Base-by-base conservation (phyloP, 2,888 invertebrate species). In the Orthonychiurus folsomi region DNA sequence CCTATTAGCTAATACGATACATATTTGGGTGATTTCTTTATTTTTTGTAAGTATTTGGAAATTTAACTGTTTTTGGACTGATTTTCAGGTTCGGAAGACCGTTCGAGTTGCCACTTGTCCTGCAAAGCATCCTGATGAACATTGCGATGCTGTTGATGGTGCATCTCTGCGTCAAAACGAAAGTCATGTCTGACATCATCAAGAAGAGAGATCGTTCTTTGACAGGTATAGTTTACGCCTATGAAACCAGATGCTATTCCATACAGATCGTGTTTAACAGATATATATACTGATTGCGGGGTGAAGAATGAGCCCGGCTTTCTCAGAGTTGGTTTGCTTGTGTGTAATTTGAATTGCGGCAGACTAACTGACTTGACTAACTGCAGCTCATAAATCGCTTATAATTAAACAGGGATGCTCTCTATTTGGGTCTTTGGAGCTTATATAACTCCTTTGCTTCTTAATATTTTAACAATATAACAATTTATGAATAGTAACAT, bases 91-190 rank as follows among this genome's bases (percentile, higher is more conserved):
- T 99, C 84, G 97, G 97, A 69, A 94, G 92, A 80, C 88, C 87
- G 72, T 99, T 92, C 82, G 97, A 99, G 80, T 81, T 89, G 76
- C 96, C 97, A 63, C 81, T 99, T 69, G 83, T 99, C 72, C 83
- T 93, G 66, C 99, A 99, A 81, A 97, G 96, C 80, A 84, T 97
- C 76, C 85, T 99, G 63, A 99, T 99, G 99, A 95, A 92, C 76
- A 76, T 89, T 63, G 89, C 93, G 70, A 99, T 99, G 99, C 85
- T 95, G 79, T 82, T 86, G 62, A 91, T 97, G 91, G 88, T 96
- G 69, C 89, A 93, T 78, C 80, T 96, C 57, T 96, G 95, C 82
- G 89, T 95, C 26, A 84, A 81, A 76, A 88, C 93, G 69, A 85
- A 87, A 74, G 87, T 88, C 77, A 86, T 86, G 78, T 89, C 85